These are phyloP conservation scores for Apamea epomidion DNA, from an alignment of 2,888 invertebrate genomes.

Conservation along the genomic window DNA sequence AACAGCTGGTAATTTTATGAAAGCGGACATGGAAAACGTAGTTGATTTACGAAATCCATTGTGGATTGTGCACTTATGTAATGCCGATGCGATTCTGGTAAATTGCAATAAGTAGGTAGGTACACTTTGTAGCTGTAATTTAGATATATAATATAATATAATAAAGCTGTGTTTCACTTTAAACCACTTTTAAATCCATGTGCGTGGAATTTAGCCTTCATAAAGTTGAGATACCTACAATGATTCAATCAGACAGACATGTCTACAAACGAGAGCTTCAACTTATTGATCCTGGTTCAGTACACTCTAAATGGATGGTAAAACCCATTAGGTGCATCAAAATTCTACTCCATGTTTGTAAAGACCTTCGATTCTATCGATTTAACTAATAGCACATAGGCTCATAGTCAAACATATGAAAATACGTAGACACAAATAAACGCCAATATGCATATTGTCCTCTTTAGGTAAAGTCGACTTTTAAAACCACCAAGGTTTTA, in stretches of 20 bases:
- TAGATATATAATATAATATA: no score
- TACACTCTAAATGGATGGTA: slow-evolving; percentile 48
- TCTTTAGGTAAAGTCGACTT: background rate
- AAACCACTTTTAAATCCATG: slow-evolving; percentile 8
- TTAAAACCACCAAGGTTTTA: background rate
- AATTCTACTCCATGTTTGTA: slow-evolving; percentile 49
- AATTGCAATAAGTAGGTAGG: slow-evolving; percentile 20
- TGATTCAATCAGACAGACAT: slow-evolving; percentile 2
- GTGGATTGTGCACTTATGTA: slow-evolving; percentile 69
- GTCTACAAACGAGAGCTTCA: slow-evolving; percentile 19
- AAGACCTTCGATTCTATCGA: slow-evolving; percentile 39
- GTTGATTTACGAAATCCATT: slow-evolving; percentile 70
- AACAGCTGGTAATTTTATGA: slow-evolving; percentile 71
- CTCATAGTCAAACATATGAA: slow-evolving; percentile 11
- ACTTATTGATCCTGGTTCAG: slow-evolving; percentile 61
- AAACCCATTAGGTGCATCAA: slow-evolving; percentile 52
- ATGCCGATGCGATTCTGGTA: slow-evolving; percentile 58
- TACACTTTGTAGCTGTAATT: slow-evolving; percentile 20
- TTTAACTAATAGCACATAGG: slow-evolving; percentile 42
- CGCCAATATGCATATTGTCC: background rate
- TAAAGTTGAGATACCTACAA: slow-evolving; percentile 11
- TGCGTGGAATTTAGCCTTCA: background rate
- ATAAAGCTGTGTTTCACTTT: no score
- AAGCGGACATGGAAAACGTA: slow-evolving; percentile 72
- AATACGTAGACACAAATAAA: slow-evolving; percentile 10